Evolutionary conservation across 2,113 vertebrate genomes (phyloP).

Genomic region (Gavialis gangeticus): DNA sequence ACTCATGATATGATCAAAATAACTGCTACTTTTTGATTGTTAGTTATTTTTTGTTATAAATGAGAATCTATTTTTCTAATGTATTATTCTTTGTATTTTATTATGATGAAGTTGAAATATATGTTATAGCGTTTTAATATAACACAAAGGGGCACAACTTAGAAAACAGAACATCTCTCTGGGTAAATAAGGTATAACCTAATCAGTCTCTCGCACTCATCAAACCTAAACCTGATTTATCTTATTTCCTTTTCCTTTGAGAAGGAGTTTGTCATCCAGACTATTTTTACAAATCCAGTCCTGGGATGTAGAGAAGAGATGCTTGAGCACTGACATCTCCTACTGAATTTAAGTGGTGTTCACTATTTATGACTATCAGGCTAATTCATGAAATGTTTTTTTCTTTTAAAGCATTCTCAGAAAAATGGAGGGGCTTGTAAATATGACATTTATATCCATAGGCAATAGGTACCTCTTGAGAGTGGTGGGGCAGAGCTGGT

Average conservation of each 20-base stretch:
- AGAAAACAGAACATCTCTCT: not conserved
- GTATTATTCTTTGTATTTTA: not conserved
- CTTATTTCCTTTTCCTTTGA: constrained; percentile 21
- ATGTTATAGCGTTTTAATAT: not conserved
- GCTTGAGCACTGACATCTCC: constrained; percentile 35
- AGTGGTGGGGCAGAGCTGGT: no score
- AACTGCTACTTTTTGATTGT: not conserved
- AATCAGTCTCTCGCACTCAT: not conserved
- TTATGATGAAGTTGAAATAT: not conserved
- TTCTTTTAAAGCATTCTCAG: constrained; percentile 57
- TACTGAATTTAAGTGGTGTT: constrained; percentile 44
- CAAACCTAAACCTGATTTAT: constrained; percentile 28
- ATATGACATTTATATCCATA: constrained; percentile 49
- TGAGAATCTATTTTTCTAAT: not conserved
- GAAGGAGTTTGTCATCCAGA: constrained; percentile 35
- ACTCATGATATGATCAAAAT: not conserved
- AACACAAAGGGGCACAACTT: not conserved
- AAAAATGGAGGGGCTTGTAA: constrained; percentile 51
- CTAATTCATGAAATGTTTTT: constrained; percentile 44
- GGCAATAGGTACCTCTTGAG: no score
- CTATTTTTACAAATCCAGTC: constrained; percentile 52
- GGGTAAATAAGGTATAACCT: not conserved
- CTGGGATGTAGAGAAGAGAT: not conserved
- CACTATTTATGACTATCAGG: constrained; percentile 57
- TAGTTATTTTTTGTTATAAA: not conserved